Conservation (phyloP, 2,797 vertebrate species). For the Galaxias olidus region DNA sequence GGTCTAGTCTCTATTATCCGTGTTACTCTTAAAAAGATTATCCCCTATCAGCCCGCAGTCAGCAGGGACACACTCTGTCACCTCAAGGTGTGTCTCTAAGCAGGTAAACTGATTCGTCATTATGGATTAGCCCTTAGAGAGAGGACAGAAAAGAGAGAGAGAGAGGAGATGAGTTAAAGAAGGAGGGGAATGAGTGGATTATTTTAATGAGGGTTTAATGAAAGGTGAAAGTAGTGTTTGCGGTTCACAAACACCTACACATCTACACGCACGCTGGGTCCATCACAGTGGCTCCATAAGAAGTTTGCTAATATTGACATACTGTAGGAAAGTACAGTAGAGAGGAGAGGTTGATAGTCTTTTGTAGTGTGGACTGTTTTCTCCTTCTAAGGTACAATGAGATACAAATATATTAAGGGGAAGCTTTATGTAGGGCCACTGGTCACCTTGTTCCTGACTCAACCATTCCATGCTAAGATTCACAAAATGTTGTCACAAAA, state of each 20-base stretch:
- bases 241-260: background rate
- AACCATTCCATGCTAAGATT: no score
- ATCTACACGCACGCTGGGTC: background rate
- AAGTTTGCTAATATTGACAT: no score
- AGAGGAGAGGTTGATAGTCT: no score
- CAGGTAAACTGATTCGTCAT: background rate
- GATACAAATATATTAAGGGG: no score
- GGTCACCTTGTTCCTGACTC: no score
- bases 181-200: background rate
- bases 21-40: conserved; percentile 9
- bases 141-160: conserved; percentile 8
- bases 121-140: background rate
- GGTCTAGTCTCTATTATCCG: background rate
- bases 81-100: background rate
- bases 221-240: background rate
- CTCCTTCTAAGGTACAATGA: no score
- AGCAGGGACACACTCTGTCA: background rate
- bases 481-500: no score
- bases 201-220: conserved; percentile 2
- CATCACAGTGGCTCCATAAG: background rate
- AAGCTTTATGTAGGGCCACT: no score
- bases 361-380: no score
- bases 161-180: background rate
- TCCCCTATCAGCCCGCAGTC: background rate
- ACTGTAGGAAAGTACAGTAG: no score